A percentile compares a stretch with the other conserved stretches of the same genome.
Evolutionary conservation across 2,113 vertebrate species (phyloP).

Genomic region (Dinomys branickii): DNA sequence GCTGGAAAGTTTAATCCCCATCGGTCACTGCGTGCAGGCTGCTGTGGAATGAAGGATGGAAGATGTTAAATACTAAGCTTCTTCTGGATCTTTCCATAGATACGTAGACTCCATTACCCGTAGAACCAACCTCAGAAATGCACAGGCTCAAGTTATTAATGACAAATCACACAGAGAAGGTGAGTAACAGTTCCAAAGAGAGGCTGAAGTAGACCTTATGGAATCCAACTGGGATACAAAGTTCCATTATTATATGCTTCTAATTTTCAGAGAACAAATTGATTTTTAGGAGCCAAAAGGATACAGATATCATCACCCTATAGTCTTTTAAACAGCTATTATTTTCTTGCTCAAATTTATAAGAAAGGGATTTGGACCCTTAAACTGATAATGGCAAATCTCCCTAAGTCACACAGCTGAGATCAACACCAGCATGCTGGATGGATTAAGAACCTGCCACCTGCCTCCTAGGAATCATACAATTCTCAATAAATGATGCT

Average conservation of each 20-base stretch:
- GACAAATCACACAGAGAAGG: background rate
- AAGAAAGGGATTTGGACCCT: background rate
- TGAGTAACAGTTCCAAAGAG: background rate
- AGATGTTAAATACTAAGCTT: background rate
- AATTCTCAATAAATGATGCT: background rate
- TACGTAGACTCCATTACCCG: background rate
- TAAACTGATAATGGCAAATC: background rate
- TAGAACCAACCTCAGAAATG: background rate
- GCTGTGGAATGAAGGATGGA: rapidly evolving
- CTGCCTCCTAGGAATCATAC: background rate
- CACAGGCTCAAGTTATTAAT: background rate
- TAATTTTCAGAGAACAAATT: background rate
- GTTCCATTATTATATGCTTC: background rate
- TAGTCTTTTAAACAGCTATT: background rate
- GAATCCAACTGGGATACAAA: rapidly evolving
- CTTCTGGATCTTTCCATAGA: background rate
- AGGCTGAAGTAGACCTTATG: background rate
- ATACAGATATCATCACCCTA: background rate
- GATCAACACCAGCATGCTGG: background rate
- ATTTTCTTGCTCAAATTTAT: background rate
- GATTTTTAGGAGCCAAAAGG: background rate
- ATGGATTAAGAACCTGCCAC: background rate
- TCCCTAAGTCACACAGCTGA: background rate
- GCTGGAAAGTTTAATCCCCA: background rate
- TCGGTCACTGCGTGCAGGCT: background rate